A percentile compares a stretch with the other conserved stretches of the same genome.
Evolutionary conservation across 1,140 invertebrate genomes (phyloP).

Genomic region (Maconellicoccus hirsutus): DNA sequence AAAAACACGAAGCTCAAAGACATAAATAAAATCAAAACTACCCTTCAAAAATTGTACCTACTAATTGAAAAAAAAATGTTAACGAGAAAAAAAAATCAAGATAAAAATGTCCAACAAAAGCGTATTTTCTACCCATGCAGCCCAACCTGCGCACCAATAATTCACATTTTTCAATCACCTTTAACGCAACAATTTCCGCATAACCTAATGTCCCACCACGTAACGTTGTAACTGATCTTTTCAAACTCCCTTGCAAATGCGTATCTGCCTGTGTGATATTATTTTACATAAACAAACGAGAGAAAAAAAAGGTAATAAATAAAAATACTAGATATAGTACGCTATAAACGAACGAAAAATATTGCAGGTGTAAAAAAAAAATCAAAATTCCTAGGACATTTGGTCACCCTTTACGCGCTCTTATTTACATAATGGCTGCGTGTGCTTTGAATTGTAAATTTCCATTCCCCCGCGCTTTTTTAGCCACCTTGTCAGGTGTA

Average conservation of each 20-base stretch:
- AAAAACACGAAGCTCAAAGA: too few species aligned
- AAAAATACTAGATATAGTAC: too few species aligned
- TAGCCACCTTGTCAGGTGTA: too few species aligned
- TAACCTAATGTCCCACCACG: constrained; percentile 74
- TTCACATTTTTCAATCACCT: constrained; percentile 48
- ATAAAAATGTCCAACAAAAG: background rate
- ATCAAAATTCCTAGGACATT: background rate
- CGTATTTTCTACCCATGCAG: constrained; percentile 16
- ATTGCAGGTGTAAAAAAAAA: too few species aligned
- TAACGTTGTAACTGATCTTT: constrained; percentile 81
- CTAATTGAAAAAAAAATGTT: background rate
- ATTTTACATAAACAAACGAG: background rate
- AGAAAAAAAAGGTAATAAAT: too few species aligned
- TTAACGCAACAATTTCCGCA: constrained; percentile 89
- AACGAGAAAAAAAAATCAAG: background rate
- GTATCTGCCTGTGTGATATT: constrained; percentile 8
- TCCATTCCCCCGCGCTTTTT: background rate
- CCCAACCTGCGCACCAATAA: constrained; percentile 14
- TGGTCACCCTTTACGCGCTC: background rate
- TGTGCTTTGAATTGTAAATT: background rate
- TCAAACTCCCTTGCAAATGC: constrained; percentile 54
- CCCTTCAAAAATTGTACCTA: too few species aligned
- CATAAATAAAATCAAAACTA: too few species aligned
- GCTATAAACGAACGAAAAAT: too few species aligned
- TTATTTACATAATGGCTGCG: background rate